A percentile compares a stretch with the other conserved stretches of the same genome.
Evolutionary conservation across 2,888 invertebrate genomes (phyloP).

Genomic region (Spatulosminthurus flaviceps): DNA sequence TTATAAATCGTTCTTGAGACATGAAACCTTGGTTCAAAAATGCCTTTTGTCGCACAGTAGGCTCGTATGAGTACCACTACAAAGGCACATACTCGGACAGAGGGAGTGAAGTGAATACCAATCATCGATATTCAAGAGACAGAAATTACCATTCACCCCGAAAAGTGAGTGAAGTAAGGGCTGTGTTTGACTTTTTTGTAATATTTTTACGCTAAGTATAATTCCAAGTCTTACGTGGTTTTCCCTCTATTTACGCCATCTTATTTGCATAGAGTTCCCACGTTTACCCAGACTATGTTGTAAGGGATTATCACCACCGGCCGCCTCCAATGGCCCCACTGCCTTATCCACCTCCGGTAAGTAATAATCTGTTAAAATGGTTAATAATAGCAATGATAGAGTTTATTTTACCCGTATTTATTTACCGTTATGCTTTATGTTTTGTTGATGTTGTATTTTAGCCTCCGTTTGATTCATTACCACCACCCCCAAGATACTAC

Average conservation of each 20-base stretch:
- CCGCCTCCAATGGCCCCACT: slow-evolving; percentile 72
- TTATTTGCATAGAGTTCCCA: slow-evolving; percentile 50
- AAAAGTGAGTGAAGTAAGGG: slow-evolving; percentile 48
- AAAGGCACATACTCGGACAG: slow-evolving; percentile 55
- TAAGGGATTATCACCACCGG: slow-evolving; percentile 60
- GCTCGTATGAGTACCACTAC: slow-evolving; percentile 57
- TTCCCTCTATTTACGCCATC: no score
- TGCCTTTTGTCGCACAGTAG: slow-evolving; percentile 4
- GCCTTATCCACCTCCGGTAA: slow-evolving; percentile 79
- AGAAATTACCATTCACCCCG: slow-evolving; percentile 42
- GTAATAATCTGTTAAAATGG: not conserved
- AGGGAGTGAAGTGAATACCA: slow-evolving; percentile 51
- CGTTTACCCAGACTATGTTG: slow-evolving; percentile 57
- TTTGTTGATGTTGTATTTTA: slow-evolving; percentile 47
- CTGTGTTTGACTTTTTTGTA: not conserved
- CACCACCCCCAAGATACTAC: slow-evolving; percentile 85
- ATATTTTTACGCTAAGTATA: no score
- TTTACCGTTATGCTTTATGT: not conserved
- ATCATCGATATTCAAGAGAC: slow-evolving; percentile 54
- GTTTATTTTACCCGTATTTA: slow-evolving; percentile 24
- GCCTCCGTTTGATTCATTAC: slow-evolving; percentile 70
- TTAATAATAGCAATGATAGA: not conserved
- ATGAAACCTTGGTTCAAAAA: not conserved
- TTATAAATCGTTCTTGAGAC: no score
- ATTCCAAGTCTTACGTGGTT: no score